Evolutionary conservation across 2,888 invertebrate genomes (phyloP), one percentile per base, ranked within the genome.

Genomic region (Coelopa pilipes): DNA sequence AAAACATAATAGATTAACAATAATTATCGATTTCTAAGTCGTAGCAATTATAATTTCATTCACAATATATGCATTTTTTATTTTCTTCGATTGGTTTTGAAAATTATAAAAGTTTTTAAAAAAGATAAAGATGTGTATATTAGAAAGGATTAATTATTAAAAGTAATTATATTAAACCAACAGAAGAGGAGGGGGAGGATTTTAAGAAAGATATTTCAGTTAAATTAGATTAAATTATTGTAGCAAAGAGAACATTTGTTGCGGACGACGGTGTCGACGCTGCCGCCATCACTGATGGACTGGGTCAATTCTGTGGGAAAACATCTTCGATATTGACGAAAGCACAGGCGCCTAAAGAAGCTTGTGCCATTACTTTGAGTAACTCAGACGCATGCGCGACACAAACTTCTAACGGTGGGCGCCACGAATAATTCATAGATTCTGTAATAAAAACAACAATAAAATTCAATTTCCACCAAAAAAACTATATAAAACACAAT

Each of bases 371-470:
- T 84, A 96, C 90, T 80, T 93, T 93, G 84, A 97, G 92, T 83
- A 98, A 91, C 88, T 95, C 94, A 83, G 93, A 92, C 78, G 97
- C 94, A 89, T 98, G 98, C 79, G 94, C 93, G 87, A 95, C 93
- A 84, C 96, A 95, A 84, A 96, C 93, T 89, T 98, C 98, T 84
- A 98, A 90, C 46, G 98, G 96, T 66, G 98, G 97, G 83, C 94
- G 92, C 87, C 96, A 93, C 78, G 96, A 94, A 89, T 95, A 92
- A 89, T 95, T 96, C 88, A 93, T 93, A 82, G 95, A 95, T 90
- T 97, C 98, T 97, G 89, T 17, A 34, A 68, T 59, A 46, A 21
- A 50, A 65, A 9, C 9, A 49, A 50, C 67, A 21, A 46, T 9
- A 19, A n/a, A 2, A 34, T 34, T 60, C 1, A 10, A 19, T 65